These are phyloP conservation scores for Volucella inanis DNA, from an alignment of 2,888 invertebrate species.

Conservation along the genomic window DNA sequence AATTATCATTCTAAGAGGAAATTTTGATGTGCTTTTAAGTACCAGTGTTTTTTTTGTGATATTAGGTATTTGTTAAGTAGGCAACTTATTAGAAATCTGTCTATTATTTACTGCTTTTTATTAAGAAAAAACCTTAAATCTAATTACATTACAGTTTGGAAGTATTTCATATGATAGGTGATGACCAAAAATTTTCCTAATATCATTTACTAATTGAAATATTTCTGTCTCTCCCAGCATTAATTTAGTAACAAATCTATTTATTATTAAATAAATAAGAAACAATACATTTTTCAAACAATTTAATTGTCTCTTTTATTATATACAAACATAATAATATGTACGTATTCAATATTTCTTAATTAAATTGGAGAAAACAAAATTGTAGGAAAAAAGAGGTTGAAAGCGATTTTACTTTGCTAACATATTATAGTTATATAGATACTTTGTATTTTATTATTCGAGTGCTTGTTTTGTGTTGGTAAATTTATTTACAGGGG, in stretches of 20 bases:
- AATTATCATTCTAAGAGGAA: not conserved
- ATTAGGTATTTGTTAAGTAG: conserved; percentile 71
- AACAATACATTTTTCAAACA: too few relatives aligned
- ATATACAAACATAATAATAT: too few relatives aligned
- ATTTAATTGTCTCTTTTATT: too few relatives aligned
- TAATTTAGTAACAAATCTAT: conserved; percentile 2
- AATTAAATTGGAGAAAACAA: too few relatives aligned
- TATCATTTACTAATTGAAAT: conserved; percentile 63
- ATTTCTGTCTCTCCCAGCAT: not conserved
- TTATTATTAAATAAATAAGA: not conserved
- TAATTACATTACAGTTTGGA: not conserved
- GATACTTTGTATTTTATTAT: too few relatives aligned
- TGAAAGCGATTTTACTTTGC: too few relatives aligned
- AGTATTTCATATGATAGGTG: conserved; percentile 62
- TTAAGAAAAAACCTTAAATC: conserved; percentile 2
- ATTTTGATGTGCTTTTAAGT: not conserved
- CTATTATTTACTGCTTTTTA: conserved; percentile 55
- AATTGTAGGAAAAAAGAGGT: too few relatives aligned
- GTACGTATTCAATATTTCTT: too few relatives aligned
- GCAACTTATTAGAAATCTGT: conserved; percentile 43
- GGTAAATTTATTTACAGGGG: too few relatives aligned
- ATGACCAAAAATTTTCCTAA: conserved; percentile 35
- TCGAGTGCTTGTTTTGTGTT: too few relatives aligned
- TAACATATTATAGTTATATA: too few relatives aligned
- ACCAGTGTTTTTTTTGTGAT: conserved; percentile 24